Conservation (phyloP, 2,888 invertebrate species). For the Fragum whitleyi region DNA sequence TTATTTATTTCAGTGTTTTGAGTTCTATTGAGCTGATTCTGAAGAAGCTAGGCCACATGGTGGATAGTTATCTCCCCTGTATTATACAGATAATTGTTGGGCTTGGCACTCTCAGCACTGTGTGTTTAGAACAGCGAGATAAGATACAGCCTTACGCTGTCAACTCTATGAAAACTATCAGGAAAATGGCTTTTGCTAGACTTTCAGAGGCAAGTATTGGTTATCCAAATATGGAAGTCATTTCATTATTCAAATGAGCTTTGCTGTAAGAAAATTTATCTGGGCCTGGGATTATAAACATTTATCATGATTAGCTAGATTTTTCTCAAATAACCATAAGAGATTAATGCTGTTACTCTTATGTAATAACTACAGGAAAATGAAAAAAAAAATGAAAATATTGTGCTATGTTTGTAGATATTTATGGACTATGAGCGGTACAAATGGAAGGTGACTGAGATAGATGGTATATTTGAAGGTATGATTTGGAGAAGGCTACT, state of each 20-base stretch:
- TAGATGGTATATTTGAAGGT: constrained; percentile 91
- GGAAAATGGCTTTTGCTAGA: constrained; percentile 76
- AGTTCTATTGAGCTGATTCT: constrained; percentile 82
- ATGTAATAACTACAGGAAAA: no score
- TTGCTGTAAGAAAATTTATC: no score
- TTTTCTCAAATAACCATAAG: no score
- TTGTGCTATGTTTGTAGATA: constrained; percentile 89
- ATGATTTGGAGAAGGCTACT: constrained; percentile 90
- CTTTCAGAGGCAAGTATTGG: constrained; percentile 77
- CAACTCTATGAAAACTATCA: constrained; percentile 79
- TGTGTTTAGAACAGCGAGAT: constrained; percentile 87
- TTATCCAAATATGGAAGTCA: background rate
- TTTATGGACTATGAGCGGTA: constrained; percentile 93
- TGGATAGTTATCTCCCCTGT: constrained; percentile 89
- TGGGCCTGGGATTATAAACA: no score
- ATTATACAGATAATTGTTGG: constrained; percentile 91
- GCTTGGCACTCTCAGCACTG: constrained; percentile 89
- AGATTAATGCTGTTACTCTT: no score
- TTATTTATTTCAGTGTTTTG: constrained; percentile 90
- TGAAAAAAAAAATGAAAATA: no score
- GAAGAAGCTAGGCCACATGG: constrained; percentile 89
- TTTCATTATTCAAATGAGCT: background rate
- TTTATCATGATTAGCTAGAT: no score
- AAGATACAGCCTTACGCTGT: constrained; percentile 75
- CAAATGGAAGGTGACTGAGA: constrained; percentile 89